These are phyloP conservation scores for Theristus sp. DNA, from an alignment of 2,888 invertebrate species.

Conservation along the genomic window DNA sequence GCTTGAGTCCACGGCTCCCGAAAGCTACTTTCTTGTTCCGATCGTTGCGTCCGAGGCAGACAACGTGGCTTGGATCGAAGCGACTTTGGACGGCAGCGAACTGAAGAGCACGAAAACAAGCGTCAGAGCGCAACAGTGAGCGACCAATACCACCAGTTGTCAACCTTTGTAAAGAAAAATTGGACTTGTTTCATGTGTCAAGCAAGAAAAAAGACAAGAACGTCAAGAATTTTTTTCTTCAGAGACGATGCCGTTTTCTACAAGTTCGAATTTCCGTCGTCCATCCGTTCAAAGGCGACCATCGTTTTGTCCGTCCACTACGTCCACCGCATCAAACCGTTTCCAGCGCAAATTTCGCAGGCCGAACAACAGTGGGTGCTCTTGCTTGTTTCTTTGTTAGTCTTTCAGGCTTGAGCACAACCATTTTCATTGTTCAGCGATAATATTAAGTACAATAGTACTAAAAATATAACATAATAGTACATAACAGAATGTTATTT, in stretches of 20 bases:
- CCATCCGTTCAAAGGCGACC: no score
- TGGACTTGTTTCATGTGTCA: no score
- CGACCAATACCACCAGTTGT: no score
- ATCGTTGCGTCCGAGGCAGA: not conserved
- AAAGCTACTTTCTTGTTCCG: not conserved
- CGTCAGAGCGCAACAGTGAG: not conserved
- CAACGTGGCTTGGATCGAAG: not conserved
- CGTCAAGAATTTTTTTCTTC: no score
- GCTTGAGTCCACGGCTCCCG: not conserved
- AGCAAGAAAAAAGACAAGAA: no score
- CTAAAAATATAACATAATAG: no score
- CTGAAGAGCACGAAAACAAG: not conserved
- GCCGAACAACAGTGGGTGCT: constrained; percentile 56
- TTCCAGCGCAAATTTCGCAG: constrained; percentile 71
- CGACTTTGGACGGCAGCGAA: not conserved
- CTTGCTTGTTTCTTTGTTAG: not conserved
- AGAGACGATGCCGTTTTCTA: not conserved
- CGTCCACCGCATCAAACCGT: constrained; percentile 56
- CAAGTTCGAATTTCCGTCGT: constrained; percentile 14
- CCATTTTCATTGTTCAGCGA: constrained; percentile 1
- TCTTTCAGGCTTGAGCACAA: not conserved
- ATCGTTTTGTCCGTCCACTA: no score
- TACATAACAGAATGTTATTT: not conserved
- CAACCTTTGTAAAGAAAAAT: no score
- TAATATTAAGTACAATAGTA: not conserved